Conservation (phyloP, 2,113 vertebrate genomes). For the Phodopus roborovskii region DNA sequence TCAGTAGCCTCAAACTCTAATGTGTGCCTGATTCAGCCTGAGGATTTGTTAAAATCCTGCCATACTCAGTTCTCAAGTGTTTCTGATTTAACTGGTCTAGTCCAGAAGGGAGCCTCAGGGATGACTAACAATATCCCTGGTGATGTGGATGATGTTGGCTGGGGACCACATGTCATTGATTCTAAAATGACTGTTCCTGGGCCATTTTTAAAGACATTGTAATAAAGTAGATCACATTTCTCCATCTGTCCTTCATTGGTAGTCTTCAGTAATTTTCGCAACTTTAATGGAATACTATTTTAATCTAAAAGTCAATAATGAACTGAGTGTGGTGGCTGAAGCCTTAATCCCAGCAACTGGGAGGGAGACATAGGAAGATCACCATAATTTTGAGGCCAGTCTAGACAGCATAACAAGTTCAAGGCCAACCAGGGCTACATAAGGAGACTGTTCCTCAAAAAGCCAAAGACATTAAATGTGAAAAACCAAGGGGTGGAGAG, state of each 20-base stretch:
- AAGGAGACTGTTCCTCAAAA: background rate
- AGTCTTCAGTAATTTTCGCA: constrained; percentile 36
- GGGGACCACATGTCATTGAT: background rate
- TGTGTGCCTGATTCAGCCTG: background rate
- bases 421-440: background rate
- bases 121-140: background rate
- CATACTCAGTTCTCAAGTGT: background rate
- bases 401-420: background rate
- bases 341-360: background rate
- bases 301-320: constrained; percentile 27
- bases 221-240: constrained; percentile 37
- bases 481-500: background rate
- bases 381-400: background rate
- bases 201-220: background rate
- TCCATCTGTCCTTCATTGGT: background rate
- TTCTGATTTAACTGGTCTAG: background rate
- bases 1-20: background rate
- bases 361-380: background rate
- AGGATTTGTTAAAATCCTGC: background rate
- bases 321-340: background rate
- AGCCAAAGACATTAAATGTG: background rate
- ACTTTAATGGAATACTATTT: constrained; percentile 37
- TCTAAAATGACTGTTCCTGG: background rate
- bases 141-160: background rate
- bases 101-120: background rate